Percentiles rank a stretch among this genome's conserved stretches.
Evolutionary conservation across 2,113 vertebrate species (phyloP).

Genomic region (Megaceryle torquata): DNA sequence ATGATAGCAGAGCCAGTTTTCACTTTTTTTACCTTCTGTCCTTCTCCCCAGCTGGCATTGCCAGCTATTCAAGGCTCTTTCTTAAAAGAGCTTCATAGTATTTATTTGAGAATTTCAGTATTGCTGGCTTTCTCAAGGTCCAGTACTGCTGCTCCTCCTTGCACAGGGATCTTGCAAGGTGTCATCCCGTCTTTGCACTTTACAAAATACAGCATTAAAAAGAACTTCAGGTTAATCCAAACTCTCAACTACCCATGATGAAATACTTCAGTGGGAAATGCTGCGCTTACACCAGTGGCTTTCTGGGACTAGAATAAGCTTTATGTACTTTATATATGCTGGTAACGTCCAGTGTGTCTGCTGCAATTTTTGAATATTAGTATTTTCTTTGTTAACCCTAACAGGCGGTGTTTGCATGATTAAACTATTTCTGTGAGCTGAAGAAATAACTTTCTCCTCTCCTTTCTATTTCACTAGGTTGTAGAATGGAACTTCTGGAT

Average conservation of each 20-base stretch:
- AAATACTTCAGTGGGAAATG: neutral
- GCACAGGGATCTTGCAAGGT: neutral
- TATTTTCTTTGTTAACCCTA: neutral
- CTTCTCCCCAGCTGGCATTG: neutral
- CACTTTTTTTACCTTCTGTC: neutral
- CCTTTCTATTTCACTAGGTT: conserved; percentile 70
- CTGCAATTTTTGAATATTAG: neutral
- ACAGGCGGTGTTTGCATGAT: neutral
- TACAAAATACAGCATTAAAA: neutral
- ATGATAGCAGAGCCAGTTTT: neutral
- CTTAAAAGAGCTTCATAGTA: neutral
- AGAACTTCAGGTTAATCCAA: neutral
- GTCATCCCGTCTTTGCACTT: neutral
- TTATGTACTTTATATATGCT: neutral
- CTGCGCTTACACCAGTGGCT: neutral
- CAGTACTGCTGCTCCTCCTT: neutral
- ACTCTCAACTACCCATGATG: neutral
- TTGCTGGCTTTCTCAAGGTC: neutral
- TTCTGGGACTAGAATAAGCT: neutral
- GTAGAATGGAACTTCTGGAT: conserved; percentile 89
- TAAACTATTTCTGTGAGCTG: neutral
- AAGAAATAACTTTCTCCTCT: conserved; percentile 36
- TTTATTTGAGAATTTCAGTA: neutral
- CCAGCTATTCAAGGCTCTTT: neutral
- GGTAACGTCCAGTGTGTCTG: neutral